Percentiles rank a stretch among this genome's conserved stretches.
Conservation (phyloP, 2,797 vertebrate genomes). For the Sphenopsis melanotis region DNA sequence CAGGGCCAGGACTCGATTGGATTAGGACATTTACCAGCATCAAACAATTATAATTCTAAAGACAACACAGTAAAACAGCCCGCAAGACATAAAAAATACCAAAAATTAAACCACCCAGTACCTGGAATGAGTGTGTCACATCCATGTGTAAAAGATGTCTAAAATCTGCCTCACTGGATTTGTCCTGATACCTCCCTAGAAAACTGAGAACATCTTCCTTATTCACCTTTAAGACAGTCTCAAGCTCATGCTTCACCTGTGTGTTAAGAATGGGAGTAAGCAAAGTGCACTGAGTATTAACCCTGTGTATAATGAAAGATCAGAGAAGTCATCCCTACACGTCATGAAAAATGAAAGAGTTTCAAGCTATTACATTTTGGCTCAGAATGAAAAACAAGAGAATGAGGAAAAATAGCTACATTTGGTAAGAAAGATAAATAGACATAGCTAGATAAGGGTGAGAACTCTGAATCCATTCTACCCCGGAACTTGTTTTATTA, state of each 20-base stretch:
- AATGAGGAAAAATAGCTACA: background rate
- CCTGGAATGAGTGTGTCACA: conserved; percentile 80
- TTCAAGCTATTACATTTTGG: background rate
- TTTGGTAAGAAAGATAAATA: background rate
- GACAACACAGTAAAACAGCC: background rate
- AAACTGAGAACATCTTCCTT: conserved; percentile 74
- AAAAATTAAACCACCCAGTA: conserved; percentile 37
- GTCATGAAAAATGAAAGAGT: background rate
- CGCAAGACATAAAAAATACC: background rate
- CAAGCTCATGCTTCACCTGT: conserved; percentile 75
- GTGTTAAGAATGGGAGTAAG: background rate
- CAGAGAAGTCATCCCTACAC: background rate
- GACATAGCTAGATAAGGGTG: background rate
- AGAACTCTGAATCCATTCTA: background rate
- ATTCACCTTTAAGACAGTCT: conserved; percentile 71
- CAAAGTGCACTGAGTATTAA: background rate
- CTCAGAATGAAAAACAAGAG: background rate
- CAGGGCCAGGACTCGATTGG: background rate
- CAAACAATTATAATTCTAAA: background rate
- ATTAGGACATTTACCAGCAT: background rate
- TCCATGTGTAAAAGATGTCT: conserved; percentile 70
- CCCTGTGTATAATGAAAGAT: background rate
- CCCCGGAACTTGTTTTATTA: background rate
- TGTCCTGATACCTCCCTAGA: conserved; percentile 72
- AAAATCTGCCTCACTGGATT: conserved; percentile 47